Base-by-base conservation (phyloP, 1,140 invertebrate genomes). In the Drosophila rhopaloa region DNA sequence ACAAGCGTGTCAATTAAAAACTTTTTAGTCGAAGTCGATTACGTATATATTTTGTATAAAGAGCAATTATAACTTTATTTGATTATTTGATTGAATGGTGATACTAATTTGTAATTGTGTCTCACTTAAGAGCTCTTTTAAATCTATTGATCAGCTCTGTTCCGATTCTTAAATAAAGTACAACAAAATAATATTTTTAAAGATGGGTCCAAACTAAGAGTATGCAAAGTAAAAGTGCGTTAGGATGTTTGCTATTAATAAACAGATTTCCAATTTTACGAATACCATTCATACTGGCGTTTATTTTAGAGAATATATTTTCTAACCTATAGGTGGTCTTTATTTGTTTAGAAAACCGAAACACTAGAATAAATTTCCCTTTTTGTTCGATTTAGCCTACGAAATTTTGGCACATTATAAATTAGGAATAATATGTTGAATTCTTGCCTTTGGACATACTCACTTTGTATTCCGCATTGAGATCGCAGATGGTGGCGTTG, bases 391-490 rank as follows among this genome's bases (percentile, higher is more conserved):
- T n/a, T 24, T 24, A 4, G 0, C 24, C 24, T 6, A 10, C 38
- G 38, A 40, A 14, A 40, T 6, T 40, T 40, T 40, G 4, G 38
- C 13, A n/a, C 5, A 40, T n/a, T n/a, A n/a, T 40, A 13, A 40
- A 40, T n/a, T n/a, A 6, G n/a, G 4, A 40, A 40, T 40, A 32
- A 7, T 8, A 7, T 32, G 8, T 32, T 7, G 29, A 32, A 32
- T 7, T 8, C 29, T 32, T 32, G 13, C 6, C 4, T 19, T 11
- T 8, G 16, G 24, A 16, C 27, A 5, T 3, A 76, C 89, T 86
- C 43, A 92, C 91, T 75, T 85, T 91, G 46, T 90, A 91, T 43
- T 82, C 79, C 35, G 68, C 24, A 29, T 89, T 88, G 6, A 92
- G 46, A 81, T 92, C 91, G 67, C 91, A 92, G 29, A 91, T 81